Percentiles rank a stretch among this genome's conserved stretches.
phyloP scores from a whole-genome alignment of 2,113 vertebrate species.

The Antigone vipio region DNA sequence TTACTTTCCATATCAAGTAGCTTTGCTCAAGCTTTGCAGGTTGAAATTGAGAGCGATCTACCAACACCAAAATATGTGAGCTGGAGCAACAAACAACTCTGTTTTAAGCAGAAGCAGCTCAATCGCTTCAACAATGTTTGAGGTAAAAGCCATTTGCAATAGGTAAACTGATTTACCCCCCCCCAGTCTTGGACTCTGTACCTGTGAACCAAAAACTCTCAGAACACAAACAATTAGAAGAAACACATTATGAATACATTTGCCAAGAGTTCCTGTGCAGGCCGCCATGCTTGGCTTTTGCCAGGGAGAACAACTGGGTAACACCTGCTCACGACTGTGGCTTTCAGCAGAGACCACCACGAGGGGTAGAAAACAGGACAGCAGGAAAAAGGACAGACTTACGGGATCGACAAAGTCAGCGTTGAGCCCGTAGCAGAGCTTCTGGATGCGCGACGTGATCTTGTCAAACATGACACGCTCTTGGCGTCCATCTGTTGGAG shows the following conservation, averaged over 20 bases:
- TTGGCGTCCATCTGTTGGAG: slow-evolving; percentile 83
- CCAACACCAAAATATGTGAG: background rate
- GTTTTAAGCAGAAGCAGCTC: background rate
- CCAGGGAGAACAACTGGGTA: background rate
- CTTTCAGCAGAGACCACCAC: background rate
- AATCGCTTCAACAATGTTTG: fast-evolving
- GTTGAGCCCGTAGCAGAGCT: slow-evolving; percentile 95
- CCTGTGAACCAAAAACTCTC: background rate
- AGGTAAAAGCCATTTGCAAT: background rate
- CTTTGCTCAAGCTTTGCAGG: background rate
- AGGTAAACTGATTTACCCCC: background rate
- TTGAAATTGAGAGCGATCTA: background rate
- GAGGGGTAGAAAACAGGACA: background rate
- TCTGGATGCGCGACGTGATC: slow-evolving; percentile 96
- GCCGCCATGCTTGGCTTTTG: fast-evolving
- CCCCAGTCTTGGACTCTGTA: background rate
- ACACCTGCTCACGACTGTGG: too few relatives aligned
- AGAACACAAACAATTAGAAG: background rate
- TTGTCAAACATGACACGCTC: slow-evolving; percentile 97
- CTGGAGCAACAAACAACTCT: background rate
- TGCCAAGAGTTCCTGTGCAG: background rate
- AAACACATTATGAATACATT: background rate
- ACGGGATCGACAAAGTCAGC: slow-evolving; percentile 93
- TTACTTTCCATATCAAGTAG: background rate
- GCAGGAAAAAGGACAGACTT: slow-evolving; percentile 61